A percentile compares a stretch with the other conserved stretches of the same genome.
Evolutionary conservation across 1,140 invertebrate species (phyloP).

Genomic region (Rhagoletis zephyria): DNA sequence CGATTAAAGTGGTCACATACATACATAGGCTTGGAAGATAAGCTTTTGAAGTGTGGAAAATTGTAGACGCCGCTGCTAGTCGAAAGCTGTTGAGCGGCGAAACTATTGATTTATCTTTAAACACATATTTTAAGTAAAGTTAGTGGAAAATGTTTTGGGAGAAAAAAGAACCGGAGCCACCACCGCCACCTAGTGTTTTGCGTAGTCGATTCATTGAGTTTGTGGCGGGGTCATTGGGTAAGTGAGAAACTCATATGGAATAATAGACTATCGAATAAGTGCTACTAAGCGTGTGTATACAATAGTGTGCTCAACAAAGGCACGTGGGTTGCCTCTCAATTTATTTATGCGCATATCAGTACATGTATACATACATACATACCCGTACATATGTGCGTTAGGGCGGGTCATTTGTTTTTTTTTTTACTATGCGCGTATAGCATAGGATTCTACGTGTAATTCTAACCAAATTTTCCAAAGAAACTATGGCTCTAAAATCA

Average conservation of each 20-base stretch:
- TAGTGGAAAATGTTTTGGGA: conserved; percentile 7
- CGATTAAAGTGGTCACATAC: neutral
- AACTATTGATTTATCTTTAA: neutral
- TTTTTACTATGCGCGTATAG: too few relatives aligned
- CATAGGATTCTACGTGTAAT: too few relatives aligned
- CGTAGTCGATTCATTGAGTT: conserved; percentile 79
- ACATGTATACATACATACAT: neutral
- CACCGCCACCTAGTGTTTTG: conserved; percentile 25
- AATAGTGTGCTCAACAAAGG: too few relatives aligned
- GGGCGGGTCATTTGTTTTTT: too few relatives aligned
- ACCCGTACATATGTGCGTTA: neutral
- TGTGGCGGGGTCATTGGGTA: conserved; percentile 81
- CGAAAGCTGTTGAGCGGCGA: neutral
- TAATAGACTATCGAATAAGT: too few relatives aligned
- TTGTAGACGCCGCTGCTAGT: neutral
- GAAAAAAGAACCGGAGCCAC: neutral
- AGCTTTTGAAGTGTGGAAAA: neutral
- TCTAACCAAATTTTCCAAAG: too few relatives aligned
- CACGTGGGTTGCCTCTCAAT: too few relatives aligned
- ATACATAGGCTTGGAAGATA: neutral
- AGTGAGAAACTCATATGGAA: conserved; percentile 54
- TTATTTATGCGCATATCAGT: too few relatives aligned
- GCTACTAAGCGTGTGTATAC: neutral
- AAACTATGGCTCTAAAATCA: too few relatives aligned
- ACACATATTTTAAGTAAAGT: neutral